Evolutionary conservation across 1,140 invertebrate genomes (phyloP).

Genomic region (Anastrepha obliqua): DNA sequence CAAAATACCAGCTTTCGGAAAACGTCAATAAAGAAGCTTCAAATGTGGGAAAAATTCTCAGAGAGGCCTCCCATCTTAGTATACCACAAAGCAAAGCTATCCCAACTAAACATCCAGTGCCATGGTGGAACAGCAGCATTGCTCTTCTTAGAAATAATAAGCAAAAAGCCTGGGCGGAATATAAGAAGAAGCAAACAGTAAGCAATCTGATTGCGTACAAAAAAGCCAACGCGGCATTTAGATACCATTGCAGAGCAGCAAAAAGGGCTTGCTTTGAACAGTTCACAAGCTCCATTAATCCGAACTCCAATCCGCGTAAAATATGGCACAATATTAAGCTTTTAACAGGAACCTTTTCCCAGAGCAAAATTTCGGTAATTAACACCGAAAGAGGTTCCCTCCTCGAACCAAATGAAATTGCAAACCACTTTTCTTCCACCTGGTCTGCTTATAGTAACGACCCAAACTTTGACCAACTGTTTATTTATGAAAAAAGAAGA

Average conservation of each 20-base stretch:
- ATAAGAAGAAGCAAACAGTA: neutral
- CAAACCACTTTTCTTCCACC: too few species aligned
- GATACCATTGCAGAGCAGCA: neutral
- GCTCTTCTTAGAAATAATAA: slow-evolving; percentile 33
- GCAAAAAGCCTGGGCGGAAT: neutral
- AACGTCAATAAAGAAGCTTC: slow-evolving; percentile 45
- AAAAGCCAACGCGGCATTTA: slow-evolving; percentile 44
- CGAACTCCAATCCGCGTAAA: neutral
- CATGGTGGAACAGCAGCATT: slow-evolving; percentile 43
- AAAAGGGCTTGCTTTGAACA: neutral
- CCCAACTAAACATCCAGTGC: neutral
- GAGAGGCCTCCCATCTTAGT: neutral
- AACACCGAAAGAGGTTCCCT: neutral
- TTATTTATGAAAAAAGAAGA: too few species aligned
- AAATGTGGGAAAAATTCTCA: slow-evolving; percentile 1
- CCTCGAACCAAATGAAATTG: neutral
- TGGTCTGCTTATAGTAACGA: too few species aligned
- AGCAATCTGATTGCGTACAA: slow-evolving; percentile 7
- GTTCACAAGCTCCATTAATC: slow-evolving; percentile 27
- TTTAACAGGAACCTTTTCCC: neutral
- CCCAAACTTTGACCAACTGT: too few species aligned
- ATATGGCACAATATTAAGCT: slow-evolving; percentile 47
- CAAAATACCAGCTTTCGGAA: neutral
- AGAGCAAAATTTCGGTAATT: neutral
- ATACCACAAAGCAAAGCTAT: slow-evolving; percentile 44